These are phyloP conservation scores for Ichneumon xanthorius DNA, from an alignment of 2,888 invertebrate species.

Conservation along the genomic window DNA sequence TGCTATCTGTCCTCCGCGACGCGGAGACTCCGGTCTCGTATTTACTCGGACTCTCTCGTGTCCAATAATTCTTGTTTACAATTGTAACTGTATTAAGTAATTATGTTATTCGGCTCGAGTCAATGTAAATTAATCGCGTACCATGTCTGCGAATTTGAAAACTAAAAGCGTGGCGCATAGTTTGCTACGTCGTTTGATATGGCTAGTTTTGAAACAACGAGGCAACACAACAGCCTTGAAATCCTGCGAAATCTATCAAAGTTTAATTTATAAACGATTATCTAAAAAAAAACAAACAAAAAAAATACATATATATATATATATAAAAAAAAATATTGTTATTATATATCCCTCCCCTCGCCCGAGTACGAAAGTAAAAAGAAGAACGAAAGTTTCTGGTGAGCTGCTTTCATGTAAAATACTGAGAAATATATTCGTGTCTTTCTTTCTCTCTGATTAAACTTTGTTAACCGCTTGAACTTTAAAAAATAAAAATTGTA, in stretches of 20 bases:
- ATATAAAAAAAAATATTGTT: neutral
- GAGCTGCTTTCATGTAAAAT: slow-evolving; percentile 59
- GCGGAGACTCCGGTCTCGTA: slow-evolving; percentile 16
- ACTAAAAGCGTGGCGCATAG: slow-evolving; percentile 18
- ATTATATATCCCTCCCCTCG: slow-evolving; percentile 27
- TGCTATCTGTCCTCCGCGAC: slow-evolving; percentile 42
- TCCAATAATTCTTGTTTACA: slow-evolving; percentile 22
- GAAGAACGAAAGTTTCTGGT: slow-evolving; percentile 32
- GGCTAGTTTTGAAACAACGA: slow-evolving; percentile 52
- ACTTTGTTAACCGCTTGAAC: slow-evolving; percentile 1
- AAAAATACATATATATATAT: neutral
- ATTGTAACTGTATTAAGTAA: slow-evolving; percentile 17
- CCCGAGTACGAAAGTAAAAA: slow-evolving; percentile 52
- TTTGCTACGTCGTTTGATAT: slow-evolving; percentile 57
- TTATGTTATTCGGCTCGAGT: slow-evolving; percentile 7
- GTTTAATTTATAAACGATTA: slow-evolving; percentile 47
- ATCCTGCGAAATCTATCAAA: slow-evolving; percentile 34
- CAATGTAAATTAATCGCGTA: slow-evolving; percentile 2
- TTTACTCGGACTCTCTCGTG: slow-evolving; percentile 6
- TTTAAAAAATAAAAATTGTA: neutral
- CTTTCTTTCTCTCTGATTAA: slow-evolving; percentile 46
- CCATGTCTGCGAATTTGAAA: slow-evolving; percentile 2
- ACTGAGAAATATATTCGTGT: slow-evolving; percentile 59
- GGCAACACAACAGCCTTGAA: slow-evolving; percentile 19
- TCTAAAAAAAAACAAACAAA: slow-evolving; percentile 29